Evolutionary conservation across 2,113 vertebrate species (phyloP).

Genomic region (Gambusia holbrooki): DNA sequence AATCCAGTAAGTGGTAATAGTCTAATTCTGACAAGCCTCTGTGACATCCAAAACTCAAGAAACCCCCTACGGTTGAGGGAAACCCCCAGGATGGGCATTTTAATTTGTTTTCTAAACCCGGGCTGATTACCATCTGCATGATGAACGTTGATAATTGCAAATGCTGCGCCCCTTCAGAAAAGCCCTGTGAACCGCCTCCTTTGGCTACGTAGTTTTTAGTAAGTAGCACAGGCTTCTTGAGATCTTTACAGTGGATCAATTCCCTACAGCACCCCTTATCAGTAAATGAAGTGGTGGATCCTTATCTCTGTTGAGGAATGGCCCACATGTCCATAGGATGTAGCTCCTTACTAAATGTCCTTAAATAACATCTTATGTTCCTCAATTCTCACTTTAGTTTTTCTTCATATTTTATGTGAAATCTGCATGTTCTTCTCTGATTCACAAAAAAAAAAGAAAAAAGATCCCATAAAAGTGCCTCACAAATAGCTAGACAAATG

Average conservation of each 20-base stretch:
- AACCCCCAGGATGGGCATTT: neutral
- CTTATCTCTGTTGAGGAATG: neutral
- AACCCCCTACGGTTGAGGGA: neutral
- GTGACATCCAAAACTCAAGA: neutral
- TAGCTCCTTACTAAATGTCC: neutral
- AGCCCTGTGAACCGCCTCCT: neutral
- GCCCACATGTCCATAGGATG: neutral
- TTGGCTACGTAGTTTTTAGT: neutral
- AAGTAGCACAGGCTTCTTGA: neutral
- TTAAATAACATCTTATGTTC: neutral
- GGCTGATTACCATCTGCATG: neutral
- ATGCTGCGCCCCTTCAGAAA: neutral
- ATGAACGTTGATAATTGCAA: constrained; percentile 2
- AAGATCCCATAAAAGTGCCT: neutral
- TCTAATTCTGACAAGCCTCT: neutral
- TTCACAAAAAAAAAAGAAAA: neutral
- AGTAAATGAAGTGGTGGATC: neutral
- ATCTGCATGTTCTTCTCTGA: neutral
- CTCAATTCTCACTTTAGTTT: neutral
- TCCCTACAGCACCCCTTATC: neutral
- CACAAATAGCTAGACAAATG: neutral
- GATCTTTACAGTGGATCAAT: constrained; percentile 1
- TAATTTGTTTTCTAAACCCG: neutral
- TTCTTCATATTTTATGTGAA: neutral
- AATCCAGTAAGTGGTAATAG: neutral